Evolutionary conservation across 2,888 invertebrate genomes (phyloP).

Genomic region (Sinelater perroti): DNA sequence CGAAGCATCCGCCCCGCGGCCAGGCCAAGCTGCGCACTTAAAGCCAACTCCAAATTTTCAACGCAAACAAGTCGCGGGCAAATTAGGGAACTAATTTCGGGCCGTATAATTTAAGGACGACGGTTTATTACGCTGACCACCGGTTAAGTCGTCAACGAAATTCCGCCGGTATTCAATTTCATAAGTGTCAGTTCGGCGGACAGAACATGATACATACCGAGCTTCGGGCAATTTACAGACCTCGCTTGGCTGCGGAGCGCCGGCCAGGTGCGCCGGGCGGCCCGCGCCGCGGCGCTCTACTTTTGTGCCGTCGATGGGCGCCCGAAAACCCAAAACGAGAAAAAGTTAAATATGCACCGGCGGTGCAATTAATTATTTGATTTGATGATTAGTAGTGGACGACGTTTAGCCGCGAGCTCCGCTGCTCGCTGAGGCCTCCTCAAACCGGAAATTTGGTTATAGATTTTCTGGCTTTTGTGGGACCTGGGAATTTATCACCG

Average conservation of each 20-base stretch:
- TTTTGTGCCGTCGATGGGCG: slow-evolving; percentile 11
- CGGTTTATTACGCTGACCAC: slow-evolving; percentile 39
- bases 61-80: slow-evolving; percentile 26
- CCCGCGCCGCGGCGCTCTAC: not conserved
- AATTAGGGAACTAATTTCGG: slow-evolving; percentile 30
- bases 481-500: too few relatives aligned
- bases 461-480: too few relatives aligned
- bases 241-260: slow-evolving; percentile 18
- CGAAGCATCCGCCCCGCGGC: too few relatives aligned
- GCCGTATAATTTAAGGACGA: slow-evolving; percentile 39
- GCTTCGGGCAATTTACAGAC: slow-evolving; percentile 36
- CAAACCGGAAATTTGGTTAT: slow-evolving; percentile 1
- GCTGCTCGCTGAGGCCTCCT: not conserved
- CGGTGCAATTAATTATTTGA: slow-evolving; percentile 40
- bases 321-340: slow-evolving; percentile 3
- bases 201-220: slow-evolving; percentile 45
- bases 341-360: slow-evolving; percentile 11
- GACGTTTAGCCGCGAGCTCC: slow-evolving; percentile 13
- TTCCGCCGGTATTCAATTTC: slow-evolving; percentile 47
- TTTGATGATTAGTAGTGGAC: slow-evolving; percentile 35
- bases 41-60: slow-evolving; percentile 23
- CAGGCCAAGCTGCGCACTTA: too few relatives aligned
- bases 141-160: slow-evolving; percentile 45
- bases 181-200: slow-evolving; percentile 45
- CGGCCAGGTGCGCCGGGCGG: not conserved